phyloP scores from a whole-genome alignment of 2,888 invertebrate species.

The Parthenolecanium corni region DNA sequence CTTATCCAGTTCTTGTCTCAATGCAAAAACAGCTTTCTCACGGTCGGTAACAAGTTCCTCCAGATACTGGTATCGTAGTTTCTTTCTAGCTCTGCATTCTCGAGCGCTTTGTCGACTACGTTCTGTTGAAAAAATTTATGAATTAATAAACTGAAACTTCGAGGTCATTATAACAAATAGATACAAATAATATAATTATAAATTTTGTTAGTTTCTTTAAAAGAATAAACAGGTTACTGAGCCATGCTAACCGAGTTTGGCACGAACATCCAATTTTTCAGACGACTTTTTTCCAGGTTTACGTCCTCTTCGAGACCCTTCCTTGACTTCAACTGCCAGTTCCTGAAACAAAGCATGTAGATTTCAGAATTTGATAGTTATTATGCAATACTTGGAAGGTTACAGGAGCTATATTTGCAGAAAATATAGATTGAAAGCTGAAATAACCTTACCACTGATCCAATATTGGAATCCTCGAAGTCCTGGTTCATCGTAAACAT shows the following conservation, averaged over 20 bases:
- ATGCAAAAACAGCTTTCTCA: constrained; percentile 78
- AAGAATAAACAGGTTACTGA: constrained; percentile 9
- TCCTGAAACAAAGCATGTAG: constrained; percentile 29
- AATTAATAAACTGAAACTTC: background rate
- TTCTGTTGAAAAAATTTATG: constrained; percentile 47
- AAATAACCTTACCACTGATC: constrained; percentile 33
- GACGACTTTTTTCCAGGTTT: constrained; percentile 74
- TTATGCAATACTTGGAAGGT: background rate
- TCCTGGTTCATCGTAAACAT: constrained; percentile 32
- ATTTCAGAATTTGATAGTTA: background rate
- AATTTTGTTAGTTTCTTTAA: background rate
- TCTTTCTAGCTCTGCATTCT: constrained; percentile 93
- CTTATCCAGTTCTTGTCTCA: constrained; percentile 81
- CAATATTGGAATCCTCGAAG: constrained; percentile 29
- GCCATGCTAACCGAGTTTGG: constrained; percentile 79
- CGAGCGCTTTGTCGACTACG: constrained; percentile 92
- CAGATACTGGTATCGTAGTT: constrained; percentile 89
- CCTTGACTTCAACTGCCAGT: constrained; percentile 45
- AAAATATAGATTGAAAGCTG: background rate
- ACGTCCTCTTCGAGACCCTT: constrained; percentile 75
- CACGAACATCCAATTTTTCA: constrained; percentile 86
- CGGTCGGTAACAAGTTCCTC: constrained; percentile 88
- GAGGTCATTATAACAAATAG: background rate
- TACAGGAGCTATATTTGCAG: background rate
- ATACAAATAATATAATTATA: background rate